These are phyloP conservation scores for Pyrocoelia pectoralis DNA, from an alignment of 2,888 invertebrate genomes.

Conservation along the genomic window DNA sequence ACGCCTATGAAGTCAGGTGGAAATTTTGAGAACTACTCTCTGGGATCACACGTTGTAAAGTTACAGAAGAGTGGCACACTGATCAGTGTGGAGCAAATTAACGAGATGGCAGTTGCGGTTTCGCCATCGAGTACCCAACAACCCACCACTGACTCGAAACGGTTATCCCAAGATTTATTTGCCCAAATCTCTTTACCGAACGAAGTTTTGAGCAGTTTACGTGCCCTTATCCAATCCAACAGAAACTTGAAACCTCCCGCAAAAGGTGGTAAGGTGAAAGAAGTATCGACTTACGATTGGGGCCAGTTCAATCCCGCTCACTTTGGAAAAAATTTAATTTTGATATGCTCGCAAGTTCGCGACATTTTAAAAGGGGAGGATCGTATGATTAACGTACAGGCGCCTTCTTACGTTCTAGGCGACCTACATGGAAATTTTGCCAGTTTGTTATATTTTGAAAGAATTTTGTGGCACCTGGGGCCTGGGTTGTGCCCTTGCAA, in stretches of 20 bases:
- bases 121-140: slow-evolving; percentile 47
- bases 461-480: slow-evolving; percentile 74
- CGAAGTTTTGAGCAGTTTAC: slow-evolving; percentile 65
- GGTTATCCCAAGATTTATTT: slow-evolving; percentile 62
- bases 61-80: slow-evolving; percentile 65
- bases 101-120: slow-evolving; percentile 57
- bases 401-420: slow-evolving; percentile 69
- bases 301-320: slow-evolving; percentile 51
- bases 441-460: slow-evolving; percentile 74
- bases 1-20: too few species aligned
- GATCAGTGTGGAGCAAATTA: slow-evolving; percentile 65
- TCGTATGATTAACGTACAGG: slow-evolving; percentile 62
- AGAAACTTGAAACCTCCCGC: slow-evolving; percentile 36
- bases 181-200: slow-evolving; percentile 65
- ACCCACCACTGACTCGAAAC: slow-evolving; percentile 44
- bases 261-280: slow-evolving; percentile 35
- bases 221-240: slow-evolving; percentile 60
- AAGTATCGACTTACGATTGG: slow-evolving; percentile 48
- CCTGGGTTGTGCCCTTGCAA: slow-evolving; percentile 69
- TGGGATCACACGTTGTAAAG: slow-evolving; percentile 67
- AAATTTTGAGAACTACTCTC: slow-evolving; percentile 57
- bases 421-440: slow-evolving; percentile 79
- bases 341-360: slow-evolving; percentile 61
- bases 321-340: slow-evolving; percentile 63
- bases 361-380: slow-evolving; percentile 63